Evolutionary conservation across 1,140 invertebrate genomes (phyloP).

Genomic region (Calosoma granatense): DNA sequence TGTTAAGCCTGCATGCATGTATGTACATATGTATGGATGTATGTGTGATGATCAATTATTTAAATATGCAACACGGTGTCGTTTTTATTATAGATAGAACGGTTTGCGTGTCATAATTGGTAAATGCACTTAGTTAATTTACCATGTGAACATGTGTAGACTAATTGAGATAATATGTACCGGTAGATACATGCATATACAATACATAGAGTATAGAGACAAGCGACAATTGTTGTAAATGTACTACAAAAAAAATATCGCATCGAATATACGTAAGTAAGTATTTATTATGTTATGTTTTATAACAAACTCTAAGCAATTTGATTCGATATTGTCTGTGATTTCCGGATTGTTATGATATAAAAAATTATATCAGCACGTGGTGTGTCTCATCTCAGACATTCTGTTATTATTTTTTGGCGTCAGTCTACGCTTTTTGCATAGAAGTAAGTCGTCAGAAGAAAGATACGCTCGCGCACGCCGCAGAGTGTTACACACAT

Average conservation of each 20-base stretch:
- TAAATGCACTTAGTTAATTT: constrained; percentile 9
- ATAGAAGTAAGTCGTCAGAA: background rate
- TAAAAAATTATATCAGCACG: too few relatives aligned
- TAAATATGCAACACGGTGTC: constrained; percentile 9
- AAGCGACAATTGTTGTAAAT: too few relatives aligned
- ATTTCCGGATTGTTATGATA: too few relatives aligned
- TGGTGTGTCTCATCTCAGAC: too few relatives aligned
- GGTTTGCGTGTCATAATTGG: constrained; percentile 5
- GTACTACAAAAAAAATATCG: background rate
- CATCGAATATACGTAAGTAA: background rate
- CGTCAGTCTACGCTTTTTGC: too few relatives aligned
- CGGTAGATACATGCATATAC: background rate
- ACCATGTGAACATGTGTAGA: background rate
- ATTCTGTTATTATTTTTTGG: too few relatives aligned
- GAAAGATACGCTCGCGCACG: too few relatives aligned
- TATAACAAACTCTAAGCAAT: background rate
- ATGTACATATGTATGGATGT: background rate
- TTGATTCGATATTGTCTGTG: background rate
- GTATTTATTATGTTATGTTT: background rate
- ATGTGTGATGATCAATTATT: constrained; percentile 6
- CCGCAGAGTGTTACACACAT: too few relatives aligned
- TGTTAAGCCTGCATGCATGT: background rate
- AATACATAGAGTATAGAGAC: too few relatives aligned
- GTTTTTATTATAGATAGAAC: background rate
- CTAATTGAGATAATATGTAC: constrained; percentile 2